A percentile compares a stretch with the other conserved stretches of the same genome.
Conservation (phyloP, 2,113 vertebrate genomes). For the Thymallus thymallus region DNA sequence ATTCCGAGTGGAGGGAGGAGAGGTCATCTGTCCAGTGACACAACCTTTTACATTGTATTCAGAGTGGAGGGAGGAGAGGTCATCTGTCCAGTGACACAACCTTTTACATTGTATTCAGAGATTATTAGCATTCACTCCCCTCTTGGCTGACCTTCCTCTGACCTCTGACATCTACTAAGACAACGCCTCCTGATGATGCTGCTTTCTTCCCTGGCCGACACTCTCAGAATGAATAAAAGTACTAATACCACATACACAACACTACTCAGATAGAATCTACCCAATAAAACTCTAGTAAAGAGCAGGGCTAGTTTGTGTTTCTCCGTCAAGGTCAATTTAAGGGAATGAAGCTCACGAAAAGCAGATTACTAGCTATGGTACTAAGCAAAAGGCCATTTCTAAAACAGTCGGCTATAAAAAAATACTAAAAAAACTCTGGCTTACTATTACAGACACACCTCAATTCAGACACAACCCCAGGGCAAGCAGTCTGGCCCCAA, state of each 20-base stretch:
- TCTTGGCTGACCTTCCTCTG: slow-evolving; percentile 16
- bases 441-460: slow-evolving; percentile 20
- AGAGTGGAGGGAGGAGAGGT: too few relatives aligned
- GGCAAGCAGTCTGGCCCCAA: slow-evolving; percentile 22
- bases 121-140: slow-evolving; percentile 19
- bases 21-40: too few relatives aligned
- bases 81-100: too few relatives aligned
- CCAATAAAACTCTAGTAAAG: slow-evolving; percentile 8
- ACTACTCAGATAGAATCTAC: slow-evolving; percentile 11
- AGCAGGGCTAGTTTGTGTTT: slow-evolving; percentile 18
- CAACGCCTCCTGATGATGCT: slow-evolving; percentile 3
- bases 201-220: neutral
- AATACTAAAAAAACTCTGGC: slow-evolving; percentile 18
- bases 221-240: neutral
- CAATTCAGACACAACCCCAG: slow-evolving; percentile 17
- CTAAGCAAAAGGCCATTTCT: slow-evolving; percentile 35
- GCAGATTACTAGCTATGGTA: slow-evolving; percentile 44
- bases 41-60: too few relatives aligned
- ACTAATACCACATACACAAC: neutral
- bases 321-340: slow-evolving; percentile 21
- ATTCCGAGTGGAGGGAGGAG: too few relatives aligned
- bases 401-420: slow-evolving; percentile 20
- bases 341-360: slow-evolving; percentile 19
- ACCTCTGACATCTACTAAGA: slow-evolving; percentile 24
- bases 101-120: too few relatives aligned